Base-by-base conservation (phyloP, 2,888 invertebrate species). In the Congeria kusceri region DNA sequence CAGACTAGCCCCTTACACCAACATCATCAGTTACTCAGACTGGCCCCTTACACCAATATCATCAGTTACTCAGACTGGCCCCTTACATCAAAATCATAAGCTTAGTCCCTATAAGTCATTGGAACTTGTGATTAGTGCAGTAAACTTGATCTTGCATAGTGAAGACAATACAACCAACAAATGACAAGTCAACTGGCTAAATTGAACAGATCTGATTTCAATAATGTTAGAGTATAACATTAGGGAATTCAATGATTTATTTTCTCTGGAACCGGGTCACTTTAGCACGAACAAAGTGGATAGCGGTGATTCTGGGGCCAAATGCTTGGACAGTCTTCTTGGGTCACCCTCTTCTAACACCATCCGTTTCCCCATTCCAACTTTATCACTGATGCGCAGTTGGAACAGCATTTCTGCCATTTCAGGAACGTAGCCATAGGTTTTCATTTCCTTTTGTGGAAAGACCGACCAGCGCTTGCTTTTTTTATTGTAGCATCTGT, bases 401-500 rank as follows among this genome's bases (percentile, higher is more conserved):
- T 3, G 7, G 0, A 78, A 1, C 20, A 64, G 49, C n/a, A 20
- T 27, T 0, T 18, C 13, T 7, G 61, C 46, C 1, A 78, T 20
- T 3, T 64, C 61, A 9, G 18, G 18, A n/a, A 74, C 59, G 56
- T 78, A 65, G 1, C 2, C 15, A 47, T 72, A 73, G 20, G 32
- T 46, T 61, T 78, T 49, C 32, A 20, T 15, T 13, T 20, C 49
- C 25, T 64, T 67, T 13, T 62, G 29, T 18, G 62, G 25, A 29
- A 32, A 15, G 23, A 64, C 72, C 1, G 73, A 27, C 73, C 77
- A 77, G 28, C 77, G 53, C 23, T 44, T 39, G 27, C 66, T 68
- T 32, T 73, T 77, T 25, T 73, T 77, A 20, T 73, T 67, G 64
- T 46, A 77, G 2, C 20, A 29, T 46, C 68, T 59, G 46, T 56